These are phyloP conservation scores for Diarsia rubi DNA, from an alignment of 2,888 invertebrate species.

Conservation along the genomic window DNA sequence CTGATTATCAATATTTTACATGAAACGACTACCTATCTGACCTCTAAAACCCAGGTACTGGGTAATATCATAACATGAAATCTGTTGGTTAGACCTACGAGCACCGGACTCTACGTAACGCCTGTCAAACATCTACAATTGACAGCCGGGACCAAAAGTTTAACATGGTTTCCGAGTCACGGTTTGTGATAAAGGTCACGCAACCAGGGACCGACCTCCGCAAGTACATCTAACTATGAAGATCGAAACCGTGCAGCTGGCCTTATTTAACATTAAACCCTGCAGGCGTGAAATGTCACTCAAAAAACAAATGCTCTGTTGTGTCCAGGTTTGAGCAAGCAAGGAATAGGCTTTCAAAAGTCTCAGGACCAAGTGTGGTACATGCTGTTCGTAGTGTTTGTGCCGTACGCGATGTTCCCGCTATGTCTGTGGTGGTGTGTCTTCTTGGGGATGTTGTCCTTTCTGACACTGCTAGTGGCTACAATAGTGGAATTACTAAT, in stretches of 20 bases:
- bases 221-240: no score
- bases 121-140: no score
- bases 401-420: constrained; percentile 98
- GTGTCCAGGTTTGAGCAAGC: constrained; percentile 93
- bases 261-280: neutral
- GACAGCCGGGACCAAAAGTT: no score
- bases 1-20: no score
- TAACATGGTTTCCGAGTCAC: no score
- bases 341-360: constrained; percentile 93
- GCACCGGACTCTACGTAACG: no score
- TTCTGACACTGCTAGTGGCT: constrained; percentile 93
- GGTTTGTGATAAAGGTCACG: no score
- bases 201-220: no score
- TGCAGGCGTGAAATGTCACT: neutral
- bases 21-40: no score
- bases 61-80: no score
- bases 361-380: constrained; percentile 97
- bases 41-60: no score
- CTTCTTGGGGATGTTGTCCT: constrained; percentile 95
- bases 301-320: constrained; percentile 73
- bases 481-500: constrained; percentile 80
- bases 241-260: neutral
- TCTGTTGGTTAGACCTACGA: no score
- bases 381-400: constrained; percentile 97
- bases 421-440: constrained; percentile 97